A percentile compares a stretch with the other conserved stretches of the same genome.
These are phyloP conservation scores for Myioborus melanocephalus DNA, from an alignment of 2,797 vertebrate genomes.

Conservation along the genomic window DNA sequence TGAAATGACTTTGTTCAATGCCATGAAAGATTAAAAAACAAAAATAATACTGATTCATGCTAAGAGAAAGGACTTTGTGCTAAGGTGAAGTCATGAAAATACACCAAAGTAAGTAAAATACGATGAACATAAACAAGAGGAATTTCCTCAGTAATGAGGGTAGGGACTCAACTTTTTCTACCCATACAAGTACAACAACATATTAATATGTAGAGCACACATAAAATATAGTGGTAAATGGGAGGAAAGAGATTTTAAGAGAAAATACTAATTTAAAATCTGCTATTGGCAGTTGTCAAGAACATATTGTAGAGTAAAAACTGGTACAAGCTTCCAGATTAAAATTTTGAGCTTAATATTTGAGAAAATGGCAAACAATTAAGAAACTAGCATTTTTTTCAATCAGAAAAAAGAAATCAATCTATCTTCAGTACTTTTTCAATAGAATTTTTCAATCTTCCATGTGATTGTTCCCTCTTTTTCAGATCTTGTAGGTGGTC, in stretches of 20 bases:
- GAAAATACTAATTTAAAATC: background rate
- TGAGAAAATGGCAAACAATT: background rate
- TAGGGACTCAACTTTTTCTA: background rate
- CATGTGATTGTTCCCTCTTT: background rate
- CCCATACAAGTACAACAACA: fast-evolving
- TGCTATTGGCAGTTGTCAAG: background rate
- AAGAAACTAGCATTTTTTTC: background rate
- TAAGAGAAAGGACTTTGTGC: background rate
- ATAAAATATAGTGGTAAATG: background rate
- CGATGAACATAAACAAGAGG: background rate
- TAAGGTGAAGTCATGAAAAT: background rate
- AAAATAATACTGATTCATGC: background rate
- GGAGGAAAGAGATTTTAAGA: background rate
- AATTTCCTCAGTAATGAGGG: background rate
- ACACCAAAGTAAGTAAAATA: background rate
- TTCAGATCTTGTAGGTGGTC: background rate
- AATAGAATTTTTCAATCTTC: background rate
- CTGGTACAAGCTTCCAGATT: background rate
- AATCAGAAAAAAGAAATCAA: fast-evolving
- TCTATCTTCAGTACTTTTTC: background rate
- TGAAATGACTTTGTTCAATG: constrained; percentile 7
- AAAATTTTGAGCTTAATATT: background rate
- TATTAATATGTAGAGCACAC: background rate
- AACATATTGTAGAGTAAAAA: background rate
- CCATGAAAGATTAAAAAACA: background rate